Base-by-base conservation (phyloP, 2,888 invertebrate species). In the Rotaria macrura region DNA sequence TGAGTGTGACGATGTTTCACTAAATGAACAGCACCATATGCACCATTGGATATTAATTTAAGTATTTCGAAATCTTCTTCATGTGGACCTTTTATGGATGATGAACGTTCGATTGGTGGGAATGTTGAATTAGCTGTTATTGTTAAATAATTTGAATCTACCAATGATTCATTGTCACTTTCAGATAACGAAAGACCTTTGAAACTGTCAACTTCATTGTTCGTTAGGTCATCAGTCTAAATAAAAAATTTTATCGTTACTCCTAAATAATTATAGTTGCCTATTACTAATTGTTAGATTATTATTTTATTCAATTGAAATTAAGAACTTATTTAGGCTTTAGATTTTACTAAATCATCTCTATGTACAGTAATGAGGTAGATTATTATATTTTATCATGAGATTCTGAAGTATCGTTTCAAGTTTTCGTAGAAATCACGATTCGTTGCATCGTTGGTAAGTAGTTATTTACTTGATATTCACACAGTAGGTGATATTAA, bases 11-110 rank as follows among this genome's bases (percentile, higher is more conserved):
- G 95, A 89, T 98, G 96, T 88, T 98, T 95, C 72, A 99, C 98
- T 87, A 99, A 93, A 91, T 97, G 97, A 0, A 99, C 99, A 79
- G 97, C 96, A 12, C 99, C 99, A 90, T 99, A 99, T 20, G 99
- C 99, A 43, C 99, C 99, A 92, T 99, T 99, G 88, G 97, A 97
- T 89, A 99, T 96, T 87, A 99, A 93, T 92, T 99, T 98, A 87
- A 97, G 94, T 88, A 95, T 95, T 90, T 99, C 98, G 92, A 97
- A 99, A 92, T 99, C 99, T 88, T 94, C 94, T 92, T 99, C 98
- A 84, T 89, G 88, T 3, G 92, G 92, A 17, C 57, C 54, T 40
- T 52, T 52, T 17, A 86, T 79, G 12, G 79, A 79, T 14, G 43
- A 25, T 79, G 79, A 43, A 79, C 12, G 79, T 79, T 79, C 79